Evolutionary conservation across 2,797 vertebrate genomes (phyloP), one percentile per base, ranked within the genome.

Genomic region (Lacerta agilis): DNA sequence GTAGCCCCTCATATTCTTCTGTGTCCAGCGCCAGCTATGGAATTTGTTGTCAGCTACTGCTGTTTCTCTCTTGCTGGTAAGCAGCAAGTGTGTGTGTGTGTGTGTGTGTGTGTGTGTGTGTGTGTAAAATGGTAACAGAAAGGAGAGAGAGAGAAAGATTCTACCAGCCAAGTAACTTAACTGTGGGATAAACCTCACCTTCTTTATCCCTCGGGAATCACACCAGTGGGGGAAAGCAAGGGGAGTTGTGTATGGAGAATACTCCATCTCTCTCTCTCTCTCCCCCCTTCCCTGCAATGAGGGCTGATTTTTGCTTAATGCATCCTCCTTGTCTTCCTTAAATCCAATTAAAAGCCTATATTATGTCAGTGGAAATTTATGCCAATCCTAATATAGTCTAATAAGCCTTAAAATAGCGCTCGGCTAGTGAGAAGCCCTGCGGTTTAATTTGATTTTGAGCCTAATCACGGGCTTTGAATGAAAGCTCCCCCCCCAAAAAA

Each of bases 311-410:
- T 95, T 92, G 95, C 94, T 95, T 95, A 97, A 97, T 95, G 94
- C 95, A 95, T 95, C 94, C 95, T 97, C 93, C 96, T 96, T 90
- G 86, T 96, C 96, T 95, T 96, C 96, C 96, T 96, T 96, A 96
- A 97, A 97, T 97, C 96, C 97, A 97, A 97, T 97, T 97, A 97
- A 96, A 96, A 96, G 93, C 95, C 94, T 87, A 95, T 97, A 97
- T 97, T 96, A 97, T 97, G 97, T 96, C 96, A 96, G 95, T 96
- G 93, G 93, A 96, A 97, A 97, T 97, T 96, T 97, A 97, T 97
- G 97, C 97, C 97, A 97, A 97, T 97, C 96, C 96, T 97, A 97
- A 97, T 97, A 97, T 96, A 97, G 95, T 95, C 95, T 97, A 97
- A 97, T 97, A 97, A 97, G 96, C 96, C 96, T 96, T 97, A 97